These are phyloP conservation scores for Apamea anceps DNA, from an alignment of 2,888 invertebrate species.

Conservation along the genomic window DNA sequence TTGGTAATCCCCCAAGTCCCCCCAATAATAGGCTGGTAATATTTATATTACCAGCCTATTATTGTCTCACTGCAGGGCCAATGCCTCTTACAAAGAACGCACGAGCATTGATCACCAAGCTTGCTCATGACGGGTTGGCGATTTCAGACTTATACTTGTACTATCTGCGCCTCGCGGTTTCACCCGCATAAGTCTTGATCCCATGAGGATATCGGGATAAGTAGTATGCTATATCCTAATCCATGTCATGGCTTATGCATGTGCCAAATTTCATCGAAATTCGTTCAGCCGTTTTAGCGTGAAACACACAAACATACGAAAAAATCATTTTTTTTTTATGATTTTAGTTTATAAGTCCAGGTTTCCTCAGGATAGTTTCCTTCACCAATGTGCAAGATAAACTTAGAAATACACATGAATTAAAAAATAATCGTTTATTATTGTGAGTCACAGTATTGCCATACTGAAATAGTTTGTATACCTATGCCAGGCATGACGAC, in stretches of 20 bases:
- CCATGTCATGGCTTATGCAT: background rate
- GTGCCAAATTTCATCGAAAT: background rate
- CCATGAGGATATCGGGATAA: background rate
- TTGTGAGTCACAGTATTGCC: constrained; percentile 24
- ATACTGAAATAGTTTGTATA: constrained; percentile 30
- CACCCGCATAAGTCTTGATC: background rate
- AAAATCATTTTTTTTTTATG: too few species aligned
- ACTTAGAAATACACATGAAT: background rate
- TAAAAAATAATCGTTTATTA: background rate
- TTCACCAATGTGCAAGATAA: background rate
- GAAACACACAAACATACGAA: background rate
- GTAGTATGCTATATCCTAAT: background rate
- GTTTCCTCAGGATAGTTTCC: background rate
- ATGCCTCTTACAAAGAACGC: background rate
- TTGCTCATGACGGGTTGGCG: background rate
- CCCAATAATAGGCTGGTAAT: too few species aligned
- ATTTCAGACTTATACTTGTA: background rate
- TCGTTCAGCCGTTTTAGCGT: background rate
- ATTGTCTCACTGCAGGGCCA: background rate
- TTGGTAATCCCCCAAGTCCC: background rate
- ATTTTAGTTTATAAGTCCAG: too few species aligned
- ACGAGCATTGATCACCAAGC: background rate
- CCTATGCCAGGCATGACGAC: constrained; percentile 25
- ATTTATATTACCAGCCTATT: background rate
- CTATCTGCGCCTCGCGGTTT: background rate